Conservation (phyloP, 2,888 invertebrate genomes). For the Bhutanitis thaidina region DNA sequence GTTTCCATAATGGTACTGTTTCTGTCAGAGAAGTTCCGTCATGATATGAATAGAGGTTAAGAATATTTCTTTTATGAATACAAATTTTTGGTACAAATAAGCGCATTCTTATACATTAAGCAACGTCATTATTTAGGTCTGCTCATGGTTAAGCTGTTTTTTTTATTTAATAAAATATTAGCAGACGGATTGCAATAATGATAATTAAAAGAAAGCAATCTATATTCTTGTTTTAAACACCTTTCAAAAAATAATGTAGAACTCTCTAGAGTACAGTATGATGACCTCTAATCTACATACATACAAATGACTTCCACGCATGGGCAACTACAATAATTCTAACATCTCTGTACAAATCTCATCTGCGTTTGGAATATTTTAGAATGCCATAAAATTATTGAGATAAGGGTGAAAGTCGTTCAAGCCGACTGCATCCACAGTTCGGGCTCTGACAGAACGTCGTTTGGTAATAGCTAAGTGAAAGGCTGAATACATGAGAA, state of each 20-base stretch:
- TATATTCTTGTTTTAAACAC: slow-evolving; percentile 54
- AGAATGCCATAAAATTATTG: slow-evolving; percentile 28
- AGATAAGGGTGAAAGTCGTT: slow-evolving; percentile 42
- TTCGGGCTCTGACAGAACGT: slow-evolving; percentile 28
- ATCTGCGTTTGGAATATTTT: slow-evolving; percentile 3
- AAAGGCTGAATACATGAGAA: slow-evolving; percentile 75
- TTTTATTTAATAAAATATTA: background rate
- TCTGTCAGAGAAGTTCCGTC: no score
- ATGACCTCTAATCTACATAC: slow-evolving; percentile 75
- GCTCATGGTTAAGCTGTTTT: no score
- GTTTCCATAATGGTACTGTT: no score
- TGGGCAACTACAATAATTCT: slow-evolving; percentile 72
- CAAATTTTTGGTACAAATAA: no score
- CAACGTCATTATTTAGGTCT: no score
- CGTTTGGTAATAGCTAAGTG: slow-evolving; percentile 74
- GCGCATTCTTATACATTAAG: no score
- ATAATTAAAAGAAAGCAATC: slow-evolving; percentile 25
- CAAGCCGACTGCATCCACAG: slow-evolving; percentile 6
- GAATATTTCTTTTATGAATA: no score
- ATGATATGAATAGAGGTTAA: no score
- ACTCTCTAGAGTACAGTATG: slow-evolving; percentile 60
- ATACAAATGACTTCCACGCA: slow-evolving; percentile 73
- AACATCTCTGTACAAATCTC: slow-evolving; percentile 34
- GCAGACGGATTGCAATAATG: slow-evolving; percentile 6
- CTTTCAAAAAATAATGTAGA: slow-evolving; percentile 51